Conservation (phyloP, 2,888 invertebrate species). For the Hydroisotoma schaefferi region DNA sequence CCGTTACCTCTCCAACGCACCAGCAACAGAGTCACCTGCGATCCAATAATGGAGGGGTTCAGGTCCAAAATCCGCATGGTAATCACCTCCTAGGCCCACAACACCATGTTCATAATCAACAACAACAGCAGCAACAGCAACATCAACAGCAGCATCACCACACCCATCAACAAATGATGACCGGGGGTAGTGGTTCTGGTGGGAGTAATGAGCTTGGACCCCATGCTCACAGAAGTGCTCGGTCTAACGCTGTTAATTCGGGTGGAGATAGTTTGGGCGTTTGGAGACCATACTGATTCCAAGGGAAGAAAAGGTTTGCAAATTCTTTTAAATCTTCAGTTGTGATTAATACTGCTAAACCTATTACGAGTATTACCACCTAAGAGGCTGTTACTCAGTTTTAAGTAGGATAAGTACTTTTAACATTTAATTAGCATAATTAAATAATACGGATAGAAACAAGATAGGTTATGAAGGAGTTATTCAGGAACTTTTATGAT, state of each 20-base stretch:
- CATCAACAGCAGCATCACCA: slow-evolving; percentile 24
- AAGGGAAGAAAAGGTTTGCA: not conserved
- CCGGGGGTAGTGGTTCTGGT: slow-evolving; percentile 14
- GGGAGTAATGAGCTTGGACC: slow-evolving; percentile 22
- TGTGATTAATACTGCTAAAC: no score
- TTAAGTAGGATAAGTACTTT: no score
- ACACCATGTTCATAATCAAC: slow-evolving; percentile 49
- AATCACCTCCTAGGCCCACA: not conserved
- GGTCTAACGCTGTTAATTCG: slow-evolving; percentile 3
- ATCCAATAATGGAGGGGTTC: slow-evolving; percentile 8
- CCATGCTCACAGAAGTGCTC: slow-evolving; percentile 15
- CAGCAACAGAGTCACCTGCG: slow-evolving; percentile 1
- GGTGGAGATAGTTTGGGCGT: slow-evolving; percentile 42
- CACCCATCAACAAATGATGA: slow-evolving; percentile 27
- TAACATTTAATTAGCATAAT: no score
- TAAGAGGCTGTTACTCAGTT: no score
- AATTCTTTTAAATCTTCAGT: not conserved
- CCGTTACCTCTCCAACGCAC: not conserved
- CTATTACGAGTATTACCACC: no score
- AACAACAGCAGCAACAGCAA: slow-evolving; percentile 47
- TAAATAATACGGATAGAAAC: no score
- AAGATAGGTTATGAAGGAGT: no score
- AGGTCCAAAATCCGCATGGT: slow-evolving; percentile 11
- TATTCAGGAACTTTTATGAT: no score
- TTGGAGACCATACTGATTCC: slow-evolving; percentile 44